These are phyloP conservation scores for Carassius auratus DNA, from an alignment of 2,113 vertebrate species.

Conservation along the genomic window DNA sequence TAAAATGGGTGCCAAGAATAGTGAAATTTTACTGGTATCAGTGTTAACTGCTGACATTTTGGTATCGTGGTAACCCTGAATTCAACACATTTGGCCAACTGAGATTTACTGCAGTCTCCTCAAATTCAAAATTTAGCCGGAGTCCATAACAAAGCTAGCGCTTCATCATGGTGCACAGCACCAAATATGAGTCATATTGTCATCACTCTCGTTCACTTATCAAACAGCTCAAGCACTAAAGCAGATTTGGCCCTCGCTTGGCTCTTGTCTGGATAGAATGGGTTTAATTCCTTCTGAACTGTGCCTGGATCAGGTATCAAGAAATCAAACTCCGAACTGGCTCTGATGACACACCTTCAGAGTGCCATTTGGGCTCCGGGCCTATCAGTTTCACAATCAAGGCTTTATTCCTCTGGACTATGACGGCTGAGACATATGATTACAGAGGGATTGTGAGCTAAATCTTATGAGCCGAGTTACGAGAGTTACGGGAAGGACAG, in stretches of 20 bases:
- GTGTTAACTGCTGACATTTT: background rate
- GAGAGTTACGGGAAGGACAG: conserved; percentile 50
- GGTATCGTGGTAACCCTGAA: background rate
- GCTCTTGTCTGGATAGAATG: conserved; percentile 41
- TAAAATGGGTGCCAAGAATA: background rate
- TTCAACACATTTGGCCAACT: conserved; percentile 1
- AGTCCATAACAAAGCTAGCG: background rate
- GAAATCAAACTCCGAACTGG: conserved; percentile 56
- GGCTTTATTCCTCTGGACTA: conserved; percentile 59
- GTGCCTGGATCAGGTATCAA: conserved; percentile 53
- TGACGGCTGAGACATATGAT: conserved; percentile 49
- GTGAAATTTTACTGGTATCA: background rate
- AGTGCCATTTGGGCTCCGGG: conserved; percentile 57
- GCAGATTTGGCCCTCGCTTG: conserved; percentile 36
- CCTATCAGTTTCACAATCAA: conserved; percentile 64
- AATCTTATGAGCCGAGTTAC: conserved; percentile 55
- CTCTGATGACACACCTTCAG: conserved; percentile 56
- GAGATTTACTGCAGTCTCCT: conserved; percentile 14
- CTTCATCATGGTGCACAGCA: background rate
- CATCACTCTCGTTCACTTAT: conserved; percentile 41
- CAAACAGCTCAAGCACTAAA: conserved; percentile 38
- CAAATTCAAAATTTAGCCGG: background rate
- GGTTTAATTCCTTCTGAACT: conserved; percentile 48
- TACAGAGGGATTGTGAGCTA: conserved; percentile 56
- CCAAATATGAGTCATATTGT: conserved; percentile 47